Conservation (phyloP, 2,113 vertebrate genomes). For the Mustelus asterias region DNA sequence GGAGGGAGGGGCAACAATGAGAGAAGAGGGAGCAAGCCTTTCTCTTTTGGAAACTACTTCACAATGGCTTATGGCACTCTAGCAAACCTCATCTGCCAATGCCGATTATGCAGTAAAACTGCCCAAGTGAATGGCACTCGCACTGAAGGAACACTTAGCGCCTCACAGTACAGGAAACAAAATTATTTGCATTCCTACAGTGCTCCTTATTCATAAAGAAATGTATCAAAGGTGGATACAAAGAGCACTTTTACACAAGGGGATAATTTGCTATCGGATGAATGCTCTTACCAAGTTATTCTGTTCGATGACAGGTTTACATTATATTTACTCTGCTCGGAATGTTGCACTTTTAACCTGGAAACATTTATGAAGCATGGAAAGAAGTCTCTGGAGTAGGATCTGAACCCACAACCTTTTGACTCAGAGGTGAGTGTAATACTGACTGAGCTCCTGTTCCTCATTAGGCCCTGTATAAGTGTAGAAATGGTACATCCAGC, state of each 20-base stretch:
- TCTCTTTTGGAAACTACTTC: not conserved
- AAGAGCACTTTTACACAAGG: not conserved
- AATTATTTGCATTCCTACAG: not conserved
- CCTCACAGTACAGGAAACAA: not conserved
- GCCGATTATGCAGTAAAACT: not conserved
- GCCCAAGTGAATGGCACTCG: not conserved
- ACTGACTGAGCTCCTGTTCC: not conserved
- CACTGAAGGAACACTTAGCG: not conserved
- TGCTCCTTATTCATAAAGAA: not conserved
- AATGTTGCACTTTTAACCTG: not conserved
- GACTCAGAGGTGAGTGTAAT: not conserved
- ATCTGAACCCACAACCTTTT: not conserved
- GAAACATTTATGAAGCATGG: not conserved
- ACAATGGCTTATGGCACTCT: not conserved
- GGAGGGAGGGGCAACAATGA: not conserved
- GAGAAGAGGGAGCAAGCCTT: not conserved
- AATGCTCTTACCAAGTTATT: not conserved
- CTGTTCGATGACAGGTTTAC: not conserved
- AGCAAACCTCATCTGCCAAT: not conserved
- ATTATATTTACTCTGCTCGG: not conserved
- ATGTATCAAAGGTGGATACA: not conserved
- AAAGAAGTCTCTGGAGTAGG: not conserved
- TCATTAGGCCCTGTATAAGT: not conserved
- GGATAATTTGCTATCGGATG: not conserved
- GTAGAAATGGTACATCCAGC: not conserved